Base-by-base conservation (phyloP, 2,888 invertebrate species). In the Masnerella sp. region DNA sequence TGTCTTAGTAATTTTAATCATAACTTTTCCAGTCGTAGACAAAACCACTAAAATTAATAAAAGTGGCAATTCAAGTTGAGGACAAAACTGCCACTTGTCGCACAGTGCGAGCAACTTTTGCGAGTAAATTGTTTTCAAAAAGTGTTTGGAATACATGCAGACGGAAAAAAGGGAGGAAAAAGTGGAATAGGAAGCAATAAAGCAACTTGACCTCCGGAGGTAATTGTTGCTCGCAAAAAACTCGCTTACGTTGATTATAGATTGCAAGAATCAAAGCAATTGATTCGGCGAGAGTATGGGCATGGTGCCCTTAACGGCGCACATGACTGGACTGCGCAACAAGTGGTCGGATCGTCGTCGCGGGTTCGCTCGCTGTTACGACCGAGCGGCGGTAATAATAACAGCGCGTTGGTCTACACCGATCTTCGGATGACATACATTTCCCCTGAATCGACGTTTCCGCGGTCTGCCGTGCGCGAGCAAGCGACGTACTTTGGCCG, bases 371-470 rank as follows among this genome's bases (percentile, higher is more conserved):
- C 43, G 51, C 65, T 30, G 65, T 65, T 65, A 65, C 45, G 30
- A 56, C 38, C 49, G 40, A 18, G 34, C 64, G 34, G 49, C 64
- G 28, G 64, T 38, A 49, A 25, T 58, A 51, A 67, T 42, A 42
- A 67, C 18, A 51, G 25, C 49, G 36, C 28, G 58, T 49, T 51
- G 51, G 47, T 42, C 56, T 74, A 67, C 34, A 47, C 38, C n/a
- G 51, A 18, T 59, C 45, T 59, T 68, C 43, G 52, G 75, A 67
- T 82, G 83, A 81, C 83, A 83, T 75, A 83, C 81, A 83, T 83
- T 81, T 82, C 78, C 76, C 73, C 79, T 73, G 43, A 75, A 80
- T 76, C 74, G 78, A 52, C 67, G 51, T 75, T 68, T 54, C 42
- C 49, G 47, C 47, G 56, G 61, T 65, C 74, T 78, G 76, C 15